Percentiles rank a stretch among this genome's conserved stretches.
These are phyloP conservation scores for Ailuropoda melanoleuca DNA, from an alignment of 2,113 vertebrate species.

Conservation along the genomic window DNA sequence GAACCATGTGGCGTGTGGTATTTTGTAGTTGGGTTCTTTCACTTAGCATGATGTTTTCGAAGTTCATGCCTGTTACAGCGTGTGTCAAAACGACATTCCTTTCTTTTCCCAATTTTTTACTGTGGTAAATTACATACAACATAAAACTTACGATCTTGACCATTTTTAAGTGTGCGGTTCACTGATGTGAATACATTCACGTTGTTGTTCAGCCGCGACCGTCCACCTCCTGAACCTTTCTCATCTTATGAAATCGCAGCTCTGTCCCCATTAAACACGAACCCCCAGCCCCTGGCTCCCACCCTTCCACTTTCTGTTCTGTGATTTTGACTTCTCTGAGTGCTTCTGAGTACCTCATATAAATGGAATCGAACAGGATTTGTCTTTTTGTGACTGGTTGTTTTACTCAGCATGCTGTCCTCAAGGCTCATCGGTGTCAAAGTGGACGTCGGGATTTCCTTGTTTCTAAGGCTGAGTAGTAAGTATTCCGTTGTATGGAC, in stretches of 20 bases:
- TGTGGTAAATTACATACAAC: not conserved
- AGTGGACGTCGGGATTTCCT: too few relatives aligned
- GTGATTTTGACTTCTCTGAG: not conserved
- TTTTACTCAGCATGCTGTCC: fast-evolving
- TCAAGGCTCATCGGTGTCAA: not conserved
- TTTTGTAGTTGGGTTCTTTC: too few relatives aligned
- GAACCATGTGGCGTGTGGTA: fast-evolving
- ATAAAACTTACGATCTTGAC: not conserved
- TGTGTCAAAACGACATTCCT: too few relatives aligned
- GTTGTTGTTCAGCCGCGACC: too few relatives aligned
- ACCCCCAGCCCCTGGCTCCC: not conserved
- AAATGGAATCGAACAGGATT: not conserved
- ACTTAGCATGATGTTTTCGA: fast-evolving
- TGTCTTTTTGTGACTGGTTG: not conserved
- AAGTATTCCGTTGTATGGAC: fast-evolving
- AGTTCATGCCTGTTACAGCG: not conserved
- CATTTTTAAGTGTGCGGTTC: not conserved
- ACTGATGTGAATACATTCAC: fast-evolving
- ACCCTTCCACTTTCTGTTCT: not conserved
- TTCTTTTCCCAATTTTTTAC: not conserved
- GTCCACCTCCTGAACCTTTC: not conserved
- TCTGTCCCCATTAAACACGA: not conserved
- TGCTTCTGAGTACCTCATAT: not conserved
- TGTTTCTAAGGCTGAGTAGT: not conserved
- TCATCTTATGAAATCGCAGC: not conserved